Evolutionary conservation across 1,140 invertebrate species (phyloP).

Genomic region (Drosophila watanabei): DNA sequence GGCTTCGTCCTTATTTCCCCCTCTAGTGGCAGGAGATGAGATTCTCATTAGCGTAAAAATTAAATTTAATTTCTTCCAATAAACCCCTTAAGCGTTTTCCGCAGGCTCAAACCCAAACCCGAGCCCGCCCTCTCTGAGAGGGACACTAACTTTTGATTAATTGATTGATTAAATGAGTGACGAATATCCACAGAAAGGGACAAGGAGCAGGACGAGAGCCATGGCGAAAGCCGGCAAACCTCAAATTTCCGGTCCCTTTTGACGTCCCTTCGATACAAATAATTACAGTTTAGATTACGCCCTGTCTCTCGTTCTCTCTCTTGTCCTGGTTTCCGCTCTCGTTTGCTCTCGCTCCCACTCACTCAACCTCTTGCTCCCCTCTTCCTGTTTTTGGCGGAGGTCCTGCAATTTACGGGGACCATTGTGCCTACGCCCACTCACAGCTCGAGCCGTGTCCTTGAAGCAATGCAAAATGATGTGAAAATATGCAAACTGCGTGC

Average conservation of each 20-base stretch:
- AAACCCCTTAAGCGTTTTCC: constrained; percentile 20
- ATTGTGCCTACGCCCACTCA: neutral
- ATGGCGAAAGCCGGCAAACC: neutral
- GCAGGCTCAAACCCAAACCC: neutral
- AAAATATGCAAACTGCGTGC: constrained; percentile 77
- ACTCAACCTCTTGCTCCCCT: neutral
- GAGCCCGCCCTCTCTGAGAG: neutral
- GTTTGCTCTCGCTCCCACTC: neutral
- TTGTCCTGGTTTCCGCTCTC: too few relatives aligned
- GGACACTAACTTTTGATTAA: constrained; percentile 56
- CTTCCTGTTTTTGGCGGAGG: neutral
- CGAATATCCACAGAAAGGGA: constrained; percentile 35
- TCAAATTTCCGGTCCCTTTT: constrained; percentile 19
- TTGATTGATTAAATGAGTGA: constrained; percentile 63
- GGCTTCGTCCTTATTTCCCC: neutral
- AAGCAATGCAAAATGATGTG: constrained; percentile 59
- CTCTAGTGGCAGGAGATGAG: neutral
- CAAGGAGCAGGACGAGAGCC: neutral
- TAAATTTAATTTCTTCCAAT: constrained; percentile 51
- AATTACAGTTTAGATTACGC: constrained; percentile 53
- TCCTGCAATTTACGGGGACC: constrained; percentile 40
- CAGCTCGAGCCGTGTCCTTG: constrained; percentile 11
- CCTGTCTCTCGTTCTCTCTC: neutral
- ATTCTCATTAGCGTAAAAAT: constrained; percentile 53
- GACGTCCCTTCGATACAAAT: constrained; percentile 40